Evolutionary conservation across 2,888 invertebrate species (phyloP).

Genomic region (Agapostemon virescens): DNA sequence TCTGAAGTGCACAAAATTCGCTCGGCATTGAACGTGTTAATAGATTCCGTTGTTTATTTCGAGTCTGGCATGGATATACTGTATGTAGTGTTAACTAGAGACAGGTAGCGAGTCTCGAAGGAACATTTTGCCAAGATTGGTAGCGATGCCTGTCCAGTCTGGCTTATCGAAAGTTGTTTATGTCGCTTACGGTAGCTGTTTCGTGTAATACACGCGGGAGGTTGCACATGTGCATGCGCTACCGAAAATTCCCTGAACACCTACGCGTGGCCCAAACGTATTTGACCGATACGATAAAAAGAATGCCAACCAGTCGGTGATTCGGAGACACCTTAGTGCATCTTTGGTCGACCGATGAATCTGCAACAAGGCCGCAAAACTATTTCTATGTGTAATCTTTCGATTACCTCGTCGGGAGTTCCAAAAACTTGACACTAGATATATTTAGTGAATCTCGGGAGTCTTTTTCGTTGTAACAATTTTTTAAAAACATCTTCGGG

Average conservation of each 20-base stretch:
- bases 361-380: conserved; percentile 35
- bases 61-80: background rate
- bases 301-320: conserved; percentile 54
- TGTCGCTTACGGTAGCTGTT: conserved; percentile 65
- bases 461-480: too few species aligned
- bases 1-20: too few species aligned
- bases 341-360: conserved; percentile 41
- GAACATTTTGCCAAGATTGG: conserved; percentile 60
- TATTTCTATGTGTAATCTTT: conserved; percentile 14
- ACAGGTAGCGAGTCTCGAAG: conserved; percentile 7
- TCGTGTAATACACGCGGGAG: conserved; percentile 44
- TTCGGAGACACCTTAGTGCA: conserved; percentile 63
- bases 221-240: conserved; percentile 51
- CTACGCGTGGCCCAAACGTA: conserved; percentile 47
- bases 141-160: conserved; percentile 65
- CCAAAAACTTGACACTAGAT: too few species aligned
- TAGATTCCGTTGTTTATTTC: background rate
- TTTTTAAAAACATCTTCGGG: too few species aligned
- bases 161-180: conserved; percentile 73
- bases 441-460: too few species aligned
- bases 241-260: conserved; percentile 60
- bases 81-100: background rate
- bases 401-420: background rate
- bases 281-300: conserved; percentile 48
- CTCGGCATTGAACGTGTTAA: too few species aligned